Evolutionary conservation across 2,888 invertebrate genomes (phyloP).

Genomic region (Cepaea hortensis): DNA sequence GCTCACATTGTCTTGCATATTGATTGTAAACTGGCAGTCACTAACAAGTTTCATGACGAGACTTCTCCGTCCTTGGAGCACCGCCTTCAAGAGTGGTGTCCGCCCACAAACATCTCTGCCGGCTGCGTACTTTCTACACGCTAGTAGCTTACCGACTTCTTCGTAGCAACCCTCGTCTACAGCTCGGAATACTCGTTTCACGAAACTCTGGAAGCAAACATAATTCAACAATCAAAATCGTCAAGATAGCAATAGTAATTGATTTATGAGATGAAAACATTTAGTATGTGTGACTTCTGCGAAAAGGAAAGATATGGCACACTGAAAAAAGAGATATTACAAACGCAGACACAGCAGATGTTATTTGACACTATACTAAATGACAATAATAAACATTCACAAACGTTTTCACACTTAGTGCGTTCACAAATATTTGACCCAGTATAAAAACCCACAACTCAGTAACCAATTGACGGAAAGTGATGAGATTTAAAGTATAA

Average conservation of each 20-base stretch:
- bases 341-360: too few relatives aligned
- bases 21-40: slow-evolving; percentile 65
- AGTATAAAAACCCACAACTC: too few relatives aligned
- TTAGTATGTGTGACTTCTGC: too few relatives aligned
- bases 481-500: too few relatives aligned
- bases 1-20: slow-evolving; percentile 70
- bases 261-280: too few relatives aligned
- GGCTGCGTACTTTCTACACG: slow-evolving; percentile 66
- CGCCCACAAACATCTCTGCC: slow-evolving; percentile 70
- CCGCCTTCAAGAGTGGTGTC: slow-evolving; percentile 69
- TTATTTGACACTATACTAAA: too few relatives aligned
- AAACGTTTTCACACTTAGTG: too few relatives aligned
- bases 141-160: slow-evolving; percentile 67
- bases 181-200: slow-evolving; percentile 65
- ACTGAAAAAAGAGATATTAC: too few relatives aligned
- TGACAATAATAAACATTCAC: too few relatives aligned
- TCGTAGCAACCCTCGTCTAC: slow-evolving; percentile 65
- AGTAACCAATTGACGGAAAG: too few relatives aligned
- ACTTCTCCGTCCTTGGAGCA: slow-evolving; percentile 63
- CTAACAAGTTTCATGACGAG: slow-evolving; percentile 65
- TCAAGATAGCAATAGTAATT: background rate
- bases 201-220: slow-evolving; percentile 58
- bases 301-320: too few relatives aligned
- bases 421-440: too few relatives aligned
- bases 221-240: background rate